Evolutionary conservation across 2,113 vertebrate genomes (phyloP), one percentile per base, ranked within the genome.

Genomic region (Lamprotornis superbus): DNA sequence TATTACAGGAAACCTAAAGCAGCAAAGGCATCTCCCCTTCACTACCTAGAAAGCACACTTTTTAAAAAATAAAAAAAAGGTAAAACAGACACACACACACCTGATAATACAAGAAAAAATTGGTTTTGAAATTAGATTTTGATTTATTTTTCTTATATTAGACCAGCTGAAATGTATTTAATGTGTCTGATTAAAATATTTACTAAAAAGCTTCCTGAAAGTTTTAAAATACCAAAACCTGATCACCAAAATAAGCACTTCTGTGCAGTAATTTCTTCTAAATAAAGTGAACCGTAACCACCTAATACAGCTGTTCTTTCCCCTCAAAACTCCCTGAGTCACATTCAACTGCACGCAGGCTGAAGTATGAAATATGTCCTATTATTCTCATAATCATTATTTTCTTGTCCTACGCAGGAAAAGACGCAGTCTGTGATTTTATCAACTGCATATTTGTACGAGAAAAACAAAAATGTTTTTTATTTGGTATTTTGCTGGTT

Each of bases 191-290:
- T 93, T 86, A 84, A 94, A 94, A 90, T 92, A 91, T 95, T 96
- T 97, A 97, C 76, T 89, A 74, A 52, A 73, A 83, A 69, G 68
- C 57, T 96, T 96, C 86, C 90, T 44, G 85, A 52, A 49, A 91
- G 87, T 67, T 87, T 61, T 87, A 92, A 92, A 90, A 80, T 64
- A 47, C 35, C 78, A 94, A 68, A 89, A 95, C 22, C 50, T 71
- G 87, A 95, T 79, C 53, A 95, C 57, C 85, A 80, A 86, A 86
- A 94, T 82, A 96, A 85, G 77, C 56, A 71, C 47, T 87, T 96
- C 90, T 83, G 78, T 80, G 71, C 79, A 86, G 33, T 44, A 89
- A 87, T 67, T 87, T 76, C 40, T 93, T 69, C 74, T 84, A 59
- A 87, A 90, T 69, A 88, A 83, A 70, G 68, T 23, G 15, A 90